Conservation (phyloP, 2,797 vertebrate species). For the Amazona finschi region DNA sequence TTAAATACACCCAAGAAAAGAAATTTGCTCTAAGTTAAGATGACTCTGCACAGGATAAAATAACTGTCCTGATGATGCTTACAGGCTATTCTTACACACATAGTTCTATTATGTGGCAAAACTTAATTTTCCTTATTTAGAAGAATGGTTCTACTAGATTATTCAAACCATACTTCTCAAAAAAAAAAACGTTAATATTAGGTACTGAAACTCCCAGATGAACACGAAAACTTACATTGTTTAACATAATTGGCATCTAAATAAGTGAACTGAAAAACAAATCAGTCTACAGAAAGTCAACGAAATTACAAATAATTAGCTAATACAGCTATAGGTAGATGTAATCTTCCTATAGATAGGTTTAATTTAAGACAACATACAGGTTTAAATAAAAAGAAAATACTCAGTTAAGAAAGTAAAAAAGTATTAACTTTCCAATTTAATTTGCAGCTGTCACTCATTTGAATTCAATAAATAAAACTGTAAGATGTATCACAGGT, state of each 20-base stretch:
- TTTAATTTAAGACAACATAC: slow-evolving; percentile 65
- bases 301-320: slow-evolving; percentile 76
- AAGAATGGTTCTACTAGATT: not conserved
- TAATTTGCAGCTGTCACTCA: not conserved
- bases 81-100: not conserved
- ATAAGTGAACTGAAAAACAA: not conserved
- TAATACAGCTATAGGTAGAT: slow-evolving; percentile 69
- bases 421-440: not conserved
- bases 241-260: not conserved
- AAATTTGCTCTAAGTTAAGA: not conserved
- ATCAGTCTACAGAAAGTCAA: not conserved
- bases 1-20: not conserved
- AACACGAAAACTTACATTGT: not conserved
- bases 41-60: not conserved
- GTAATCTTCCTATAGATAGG: slow-evolving; percentile 20
- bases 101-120: not conserved
- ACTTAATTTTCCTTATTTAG: not conserved
- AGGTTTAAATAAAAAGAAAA: slow-evolving; percentile 41
- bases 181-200: not conserved
- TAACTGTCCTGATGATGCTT: not conserved
- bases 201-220: not conserved
- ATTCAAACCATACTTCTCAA: not conserved
- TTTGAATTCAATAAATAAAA: not conserved
- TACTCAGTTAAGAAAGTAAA: slow-evolving; percentile 11
- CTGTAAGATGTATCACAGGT: not conserved